Conservation (phyloP, 2,113 vertebrate genomes). For the Heterocephalus glaber region DNA sequence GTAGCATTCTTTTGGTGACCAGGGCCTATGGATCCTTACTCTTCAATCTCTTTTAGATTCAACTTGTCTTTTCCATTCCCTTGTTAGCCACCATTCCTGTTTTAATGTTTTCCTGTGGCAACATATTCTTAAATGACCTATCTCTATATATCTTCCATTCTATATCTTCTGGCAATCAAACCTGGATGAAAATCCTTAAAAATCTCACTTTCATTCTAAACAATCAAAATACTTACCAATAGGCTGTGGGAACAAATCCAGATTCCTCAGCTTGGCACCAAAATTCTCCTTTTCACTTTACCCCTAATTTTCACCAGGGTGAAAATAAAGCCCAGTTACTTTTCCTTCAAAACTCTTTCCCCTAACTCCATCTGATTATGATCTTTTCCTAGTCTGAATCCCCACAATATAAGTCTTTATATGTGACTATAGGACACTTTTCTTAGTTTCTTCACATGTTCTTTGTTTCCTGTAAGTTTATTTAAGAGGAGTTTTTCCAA, state of each 20-base stretch:
- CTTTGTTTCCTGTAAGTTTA: background rate
- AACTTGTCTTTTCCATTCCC: background rate
- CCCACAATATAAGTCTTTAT: background rate
- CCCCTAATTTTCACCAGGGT: background rate
- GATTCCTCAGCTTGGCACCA: background rate
- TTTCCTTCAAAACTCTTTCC: slow-evolving; percentile 26
- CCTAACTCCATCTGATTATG: background rate
- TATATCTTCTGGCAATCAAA: background rate
- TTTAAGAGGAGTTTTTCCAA: background rate
- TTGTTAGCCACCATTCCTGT: background rate
- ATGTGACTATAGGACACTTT: background rate
- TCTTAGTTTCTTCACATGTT: background rate
- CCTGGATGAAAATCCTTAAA: background rate
- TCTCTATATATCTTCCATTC: background rate
- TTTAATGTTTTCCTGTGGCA: background rate
- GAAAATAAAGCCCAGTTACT: background rate
- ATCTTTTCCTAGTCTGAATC: background rate
- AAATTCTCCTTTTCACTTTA: background rate
- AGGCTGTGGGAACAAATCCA: background rate
- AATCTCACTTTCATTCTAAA: background rate
- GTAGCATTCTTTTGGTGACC: background rate
- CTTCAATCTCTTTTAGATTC: background rate
- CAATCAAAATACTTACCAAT: background rate
- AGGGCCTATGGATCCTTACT: background rate
- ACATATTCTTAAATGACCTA: background rate